These are phyloP conservation scores for Hypotaenidia okinawae DNA, from an alignment of 2,797 vertebrate genomes.

Conservation along the genomic window DNA sequence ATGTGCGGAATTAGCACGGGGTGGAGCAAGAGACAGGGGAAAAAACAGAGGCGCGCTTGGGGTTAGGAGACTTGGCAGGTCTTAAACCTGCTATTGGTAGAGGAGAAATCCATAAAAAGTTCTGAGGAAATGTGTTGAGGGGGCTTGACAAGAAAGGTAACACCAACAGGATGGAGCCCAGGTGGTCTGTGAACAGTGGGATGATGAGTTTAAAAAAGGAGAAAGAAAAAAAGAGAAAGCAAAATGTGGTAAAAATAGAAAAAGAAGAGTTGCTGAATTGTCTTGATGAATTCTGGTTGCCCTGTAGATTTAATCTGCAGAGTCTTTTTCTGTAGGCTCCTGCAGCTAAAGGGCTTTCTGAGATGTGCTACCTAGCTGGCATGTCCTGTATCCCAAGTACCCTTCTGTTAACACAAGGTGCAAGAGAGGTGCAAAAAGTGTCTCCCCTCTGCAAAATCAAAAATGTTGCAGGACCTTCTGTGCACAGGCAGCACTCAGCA, in stretches of 20 bases:
- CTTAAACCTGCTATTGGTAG: background rate
- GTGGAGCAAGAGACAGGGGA: slow-evolving; percentile 35
- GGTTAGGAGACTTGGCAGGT: slow-evolving; percentile 27
- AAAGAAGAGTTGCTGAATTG: background rate
- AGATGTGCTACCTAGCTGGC: background rate
- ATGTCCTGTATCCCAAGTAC: background rate
- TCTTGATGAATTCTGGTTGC: background rate
- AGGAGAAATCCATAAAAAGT: slow-evolving; percentile 32
- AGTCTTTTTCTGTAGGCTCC: background rate
- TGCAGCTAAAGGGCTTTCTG: background rate
- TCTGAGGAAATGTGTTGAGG: background rate
- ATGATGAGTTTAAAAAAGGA: background rate
- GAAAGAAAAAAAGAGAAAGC: background rate
- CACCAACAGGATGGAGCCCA: background rate
- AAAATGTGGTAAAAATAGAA: background rate
- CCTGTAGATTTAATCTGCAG: background rate
- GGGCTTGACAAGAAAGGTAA: background rate
- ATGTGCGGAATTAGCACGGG: slow-evolving; percentile 58
- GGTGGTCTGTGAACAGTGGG: background rate
- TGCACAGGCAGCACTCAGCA: background rate
- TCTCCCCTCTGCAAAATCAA: background rate
- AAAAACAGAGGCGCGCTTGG: background rate
- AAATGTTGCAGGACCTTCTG: background rate
- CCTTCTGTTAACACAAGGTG: background rate
- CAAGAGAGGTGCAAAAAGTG: background rate